These are phyloP conservation scores for Acleris emargana DNA, from an alignment of 2,888 invertebrate species.

Conservation along the genomic window DNA sequence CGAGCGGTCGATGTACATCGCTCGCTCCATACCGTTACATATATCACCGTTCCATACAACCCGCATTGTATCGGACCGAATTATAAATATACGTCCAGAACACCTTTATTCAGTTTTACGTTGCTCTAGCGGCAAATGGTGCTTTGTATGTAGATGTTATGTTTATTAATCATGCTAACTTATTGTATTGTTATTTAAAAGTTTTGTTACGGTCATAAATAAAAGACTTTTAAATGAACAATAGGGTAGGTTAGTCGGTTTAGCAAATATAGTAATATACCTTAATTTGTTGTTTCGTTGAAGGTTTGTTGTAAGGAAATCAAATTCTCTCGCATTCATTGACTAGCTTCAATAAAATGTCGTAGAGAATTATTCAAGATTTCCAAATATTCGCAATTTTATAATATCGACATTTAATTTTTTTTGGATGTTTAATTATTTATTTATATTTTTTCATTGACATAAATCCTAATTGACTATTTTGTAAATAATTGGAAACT, in stretches of 20 bases:
- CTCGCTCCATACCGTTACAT: constrained; percentile 46
- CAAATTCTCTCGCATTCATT: constrained; percentile 60
- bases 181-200: constrained; percentile 31
- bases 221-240: constrained; percentile 20
- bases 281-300: constrained; percentile 47
- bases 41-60: constrained; percentile 45
- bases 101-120: constrained; percentile 50
- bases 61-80: constrained; percentile 65
- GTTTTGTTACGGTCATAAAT: constrained; percentile 18
- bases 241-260: constrained; percentile 40
- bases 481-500: constrained; percentile 67
- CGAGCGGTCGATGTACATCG: constrained; percentile 43
- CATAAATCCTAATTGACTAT: constrained; percentile 38
- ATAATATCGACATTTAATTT: constrained; percentile 27
- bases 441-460: constrained; percentile 37
- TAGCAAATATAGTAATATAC: constrained; percentile 60
- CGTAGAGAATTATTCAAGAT: constrained; percentile 15
- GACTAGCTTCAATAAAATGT: constrained; percentile 37
- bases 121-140: constrained; percentile 74
- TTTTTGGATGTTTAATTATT: constrained; percentile 20
- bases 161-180: constrained; percentile 41
- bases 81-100: constrained; percentile 64
- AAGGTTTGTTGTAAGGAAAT: constrained; percentile 51
- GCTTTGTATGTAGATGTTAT: constrained; percentile 63
- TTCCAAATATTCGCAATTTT: constrained; percentile 35